Percentiles rank a stretch among this genome's conserved stretches.
phyloP scores from a whole-genome alignment of 2,888 invertebrate genomes.

The Aproaerema taeniolella region DNA sequence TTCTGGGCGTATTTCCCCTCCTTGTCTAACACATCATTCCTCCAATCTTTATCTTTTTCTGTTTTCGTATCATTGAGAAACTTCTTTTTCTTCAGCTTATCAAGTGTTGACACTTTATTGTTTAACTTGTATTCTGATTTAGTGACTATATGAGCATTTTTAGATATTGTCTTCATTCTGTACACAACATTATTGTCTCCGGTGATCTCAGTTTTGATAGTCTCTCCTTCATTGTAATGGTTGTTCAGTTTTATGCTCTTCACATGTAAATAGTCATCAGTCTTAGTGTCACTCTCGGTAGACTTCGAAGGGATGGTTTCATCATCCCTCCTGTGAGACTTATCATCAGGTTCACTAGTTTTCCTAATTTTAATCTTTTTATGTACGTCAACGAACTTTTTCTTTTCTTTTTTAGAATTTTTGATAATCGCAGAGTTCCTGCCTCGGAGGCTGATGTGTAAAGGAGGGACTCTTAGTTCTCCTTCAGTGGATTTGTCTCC shows the following conservation, averaged over 20 bases:
- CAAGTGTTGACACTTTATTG: conserved; percentile 47
- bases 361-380: conserved; percentile 76
- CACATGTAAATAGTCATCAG: conserved; percentile 60
- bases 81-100: conserved; percentile 67
- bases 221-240: conserved; percentile 50
- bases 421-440: conserved; percentile 91
- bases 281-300: conserved; percentile 54
- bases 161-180: conserved; percentile 68
- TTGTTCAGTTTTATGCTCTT: conserved; percentile 61
- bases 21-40: conserved; percentile 75
- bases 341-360: conserved; percentile 54
- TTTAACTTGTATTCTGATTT: conserved; percentile 62
- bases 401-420: conserved; percentile 83
- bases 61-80: conserved; percentile 51
- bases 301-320: conserved; percentile 51
- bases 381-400: conserved; percentile 71
- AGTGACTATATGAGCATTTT: conserved; percentile 70
- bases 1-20: conserved; percentile 74
- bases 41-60: conserved; percentile 74
- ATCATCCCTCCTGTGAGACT: conserved; percentile 54
- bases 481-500: conserved; percentile 73
- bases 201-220: conserved; percentile 60
- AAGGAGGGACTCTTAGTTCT: conserved; percentile 90
- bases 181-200: conserved; percentile 62
- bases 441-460: conserved; percentile 91